phyloP scores from a whole-genome alignment of 2,888 invertebrate genomes.

The Chaetoderma sp. region DNA sequence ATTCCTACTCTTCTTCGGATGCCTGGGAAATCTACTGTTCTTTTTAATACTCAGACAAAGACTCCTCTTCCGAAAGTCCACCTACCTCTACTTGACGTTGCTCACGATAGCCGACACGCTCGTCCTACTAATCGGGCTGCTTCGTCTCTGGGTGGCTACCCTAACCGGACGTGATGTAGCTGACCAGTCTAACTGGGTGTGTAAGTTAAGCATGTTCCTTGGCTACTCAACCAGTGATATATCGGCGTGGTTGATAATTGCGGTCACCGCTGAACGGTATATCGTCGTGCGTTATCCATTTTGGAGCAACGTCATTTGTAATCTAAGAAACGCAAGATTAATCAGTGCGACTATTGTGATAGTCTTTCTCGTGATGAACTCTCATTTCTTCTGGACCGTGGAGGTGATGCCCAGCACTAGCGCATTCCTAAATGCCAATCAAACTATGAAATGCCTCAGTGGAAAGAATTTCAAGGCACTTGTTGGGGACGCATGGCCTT shows the following conservation, averaged over 20 bases:
- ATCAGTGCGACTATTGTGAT: slow-evolving; percentile 37
- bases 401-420: too few relatives aligned
- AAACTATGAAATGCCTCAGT: slow-evolving; percentile 36
- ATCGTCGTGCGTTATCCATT: slow-evolving; percentile 58
- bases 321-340: slow-evolving; percentile 42
- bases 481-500: slow-evolving; percentile 57
- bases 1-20: slow-evolving; percentile 59
- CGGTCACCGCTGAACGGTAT: slow-evolving; percentile 50
- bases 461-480: slow-evolving; percentile 34
- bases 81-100: slow-evolving; percentile 60
- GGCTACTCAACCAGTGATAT: slow-evolving; percentile 61
- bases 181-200: slow-evolving; percentile 50
- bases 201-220: slow-evolving; percentile 52
- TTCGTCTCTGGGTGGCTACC: slow-evolving; percentile 62
- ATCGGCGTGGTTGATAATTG: slow-evolving; percentile 61
- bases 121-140: slow-evolving; percentile 60
- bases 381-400: slow-evolving; percentile 55
- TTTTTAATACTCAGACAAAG: slow-evolving; percentile 59
- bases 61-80: slow-evolving; percentile 55
- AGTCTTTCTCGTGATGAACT: slow-evolving; percentile 42
- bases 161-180: slow-evolving; percentile 50
- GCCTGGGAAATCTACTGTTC: slow-evolving; percentile 62
- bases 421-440: too few relatives aligned
- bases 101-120: slow-evolving; percentile 61
- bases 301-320: slow-evolving; percentile 47